Base-by-base conservation (phyloP, 2,797 vertebrate genomes). In the Pantherophis vulpinus region DNA sequence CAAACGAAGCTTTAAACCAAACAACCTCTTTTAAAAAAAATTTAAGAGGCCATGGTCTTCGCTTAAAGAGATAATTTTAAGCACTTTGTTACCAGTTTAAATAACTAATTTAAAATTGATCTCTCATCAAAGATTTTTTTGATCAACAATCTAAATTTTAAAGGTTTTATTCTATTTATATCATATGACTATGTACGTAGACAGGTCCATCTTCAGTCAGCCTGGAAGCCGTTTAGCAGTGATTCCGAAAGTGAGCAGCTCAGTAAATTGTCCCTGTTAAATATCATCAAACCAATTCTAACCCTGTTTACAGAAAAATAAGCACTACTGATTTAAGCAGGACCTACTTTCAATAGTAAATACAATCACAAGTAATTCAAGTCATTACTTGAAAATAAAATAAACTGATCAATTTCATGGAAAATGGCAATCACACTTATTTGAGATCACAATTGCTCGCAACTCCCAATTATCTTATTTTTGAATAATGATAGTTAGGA, bases 1-100 rank as follows among this genome's bases (percentile, higher is more conserved):
- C 96, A 96, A 96, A 94, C 95, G 97, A 97, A 96, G 95, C 96
- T 96, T 96, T 97, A 96, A 96, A 97, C 97, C 96, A 97, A 97
- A 96, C 47, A 7, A 23, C 56, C 20, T 95, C 95, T 96, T 96
- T 96, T 94, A 95, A 96, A 97, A 95, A 93, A 86, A 55, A 55
- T 1, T 10, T 94, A 96, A 95, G 95, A 97, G 63, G 42, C 13
- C 14, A 83, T 56, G 32, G 37, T 25, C 42, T 42, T 74, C 7
- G 8, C 70, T 91, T 83, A 96, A 95, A 95, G 95, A 96, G 95
- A 96, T 95, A 96, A 96, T 96, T 93, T 95, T 97, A 95, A 96
- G 96, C 93, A 96, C 90, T 95, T 96, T 95, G 96, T 94, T 97
- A 96, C 94, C 96, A 95, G 93, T 96, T 93, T 88, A 94, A 93